Evolutionary conservation across 2,888 invertebrate species (phyloP), one percentile per base, ranked within the genome.

Genomic region (Agrochola macilenta): DNA sequence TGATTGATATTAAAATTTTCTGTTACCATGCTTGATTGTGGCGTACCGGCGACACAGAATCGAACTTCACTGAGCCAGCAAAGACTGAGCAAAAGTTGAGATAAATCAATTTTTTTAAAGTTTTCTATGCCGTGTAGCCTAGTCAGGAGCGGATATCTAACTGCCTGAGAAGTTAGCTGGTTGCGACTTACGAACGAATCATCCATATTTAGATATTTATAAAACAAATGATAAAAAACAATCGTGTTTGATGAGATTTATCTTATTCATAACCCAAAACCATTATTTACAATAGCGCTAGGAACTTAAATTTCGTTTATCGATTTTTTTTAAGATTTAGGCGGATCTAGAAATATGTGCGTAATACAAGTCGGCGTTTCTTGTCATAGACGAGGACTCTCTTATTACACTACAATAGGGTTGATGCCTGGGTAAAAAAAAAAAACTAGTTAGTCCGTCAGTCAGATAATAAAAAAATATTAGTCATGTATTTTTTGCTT

Each of bases 161-260:
- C 46, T 20, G 20, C 26, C 3, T 26, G 14, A 52, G 12, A 49
- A 60, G 11, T 64, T 49, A 20, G 43, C n/a, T 9, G 46, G n/a
- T 14, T 35, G 14, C 23, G 49, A 49, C 12, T 30, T 30, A 66
- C 49, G 20, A 66, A 66, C 2, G 30, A 43, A 9, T 74, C 58
- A 74, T 43, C 11, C 23, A 11, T 23, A n/a, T n/a, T n/a, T n/a
- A 39, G 46, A 23, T 39, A n/a, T 49, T 74, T 60, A 46, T n/a
- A 71, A 72, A 52, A 73, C 52, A 61, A 60, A 72, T 72, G 12
- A 39, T 43, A n/a, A 11, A 63, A 14, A 9, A 72, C 52, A 75
- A 74, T 60, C 9, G 58, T 46, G 46, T 58, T 70, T 35, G n/a
- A 70, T 58, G 5, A 46, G 35, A 17, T 14, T 49, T 23, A 49